These are phyloP conservation scores for Aselliscus stoliczkanus DNA, from an alignment of 2,797 vertebrate genomes.

Conservation along the genomic window DNA sequence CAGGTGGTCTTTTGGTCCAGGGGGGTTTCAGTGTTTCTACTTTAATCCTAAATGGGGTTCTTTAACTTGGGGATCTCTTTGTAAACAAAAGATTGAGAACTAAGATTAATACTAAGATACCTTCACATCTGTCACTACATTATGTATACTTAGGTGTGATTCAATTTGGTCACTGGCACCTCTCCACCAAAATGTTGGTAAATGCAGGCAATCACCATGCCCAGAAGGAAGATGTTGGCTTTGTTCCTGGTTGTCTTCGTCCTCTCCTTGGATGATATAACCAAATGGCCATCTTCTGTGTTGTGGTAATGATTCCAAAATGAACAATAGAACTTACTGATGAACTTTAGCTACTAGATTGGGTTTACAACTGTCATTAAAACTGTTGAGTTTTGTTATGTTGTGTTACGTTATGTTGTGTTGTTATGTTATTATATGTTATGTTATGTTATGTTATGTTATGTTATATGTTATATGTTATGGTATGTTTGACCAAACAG, in stretches of 20 bases:
- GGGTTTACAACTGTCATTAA: background rate
- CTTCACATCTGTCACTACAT: background rate
- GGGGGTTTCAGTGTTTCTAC: background rate
- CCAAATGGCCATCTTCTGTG: background rate
- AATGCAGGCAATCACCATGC: fast-evolving
- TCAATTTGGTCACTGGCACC: background rate
- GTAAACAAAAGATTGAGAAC: background rate
- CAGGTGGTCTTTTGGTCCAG: background rate
- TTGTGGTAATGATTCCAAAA: background rate
- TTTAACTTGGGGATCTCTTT: background rate
- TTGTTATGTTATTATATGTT: background rate
- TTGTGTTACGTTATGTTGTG: background rate
- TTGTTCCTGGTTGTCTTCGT: background rate
- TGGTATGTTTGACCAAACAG: background rate
- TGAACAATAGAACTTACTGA: background rate
- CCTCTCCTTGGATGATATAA: background rate
- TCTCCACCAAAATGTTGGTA: background rate
- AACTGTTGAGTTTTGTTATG: background rate
- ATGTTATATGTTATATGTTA: too few relatives aligned
- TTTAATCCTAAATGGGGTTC: background rate
- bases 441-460: background rate
- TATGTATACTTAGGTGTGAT: background rate
- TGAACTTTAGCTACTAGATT: background rate
- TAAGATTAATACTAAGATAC: background rate
- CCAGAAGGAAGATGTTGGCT: background rate